A percentile compares a stretch with the other conserved stretches of the same genome.
Conservation (phyloP, 2,888 invertebrate genomes). For the Hypselothyrea guttata region DNA sequence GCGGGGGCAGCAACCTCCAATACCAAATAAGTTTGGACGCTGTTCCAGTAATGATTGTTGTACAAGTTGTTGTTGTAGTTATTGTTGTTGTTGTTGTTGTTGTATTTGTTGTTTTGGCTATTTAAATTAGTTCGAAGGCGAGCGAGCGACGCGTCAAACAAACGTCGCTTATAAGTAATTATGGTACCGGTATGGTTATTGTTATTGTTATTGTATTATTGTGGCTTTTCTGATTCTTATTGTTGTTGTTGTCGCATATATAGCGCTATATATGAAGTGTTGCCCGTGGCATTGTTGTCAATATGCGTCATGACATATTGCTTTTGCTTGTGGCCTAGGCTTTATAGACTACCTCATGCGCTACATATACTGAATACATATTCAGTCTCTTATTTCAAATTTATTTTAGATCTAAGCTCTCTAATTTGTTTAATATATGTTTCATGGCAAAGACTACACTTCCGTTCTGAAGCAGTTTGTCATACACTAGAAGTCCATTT, state of each 20-base stretch:
- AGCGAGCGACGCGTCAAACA: slow-evolving; percentile 26
- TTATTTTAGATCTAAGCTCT: too few species aligned
- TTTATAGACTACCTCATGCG: slow-evolving; percentile 16
- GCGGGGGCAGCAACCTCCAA: slow-evolving; percentile 72
- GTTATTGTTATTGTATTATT: slow-evolving; percentile 9
- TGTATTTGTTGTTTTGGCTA: slow-evolving; percentile 18
- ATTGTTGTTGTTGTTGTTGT: slow-evolving; percentile 10
- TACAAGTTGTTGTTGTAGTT: slow-evolving; percentile 20
- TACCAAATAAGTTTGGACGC: slow-evolving; percentile 48
- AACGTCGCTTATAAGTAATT: slow-evolving; percentile 27
- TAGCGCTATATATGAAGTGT: slow-evolving; percentile 15
- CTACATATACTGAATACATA: slow-evolving; percentile 16
- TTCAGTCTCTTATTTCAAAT: too few species aligned
- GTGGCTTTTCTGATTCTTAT: neutral
- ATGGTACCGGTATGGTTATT: slow-evolving; percentile 32
- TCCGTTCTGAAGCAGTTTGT: too few species aligned
- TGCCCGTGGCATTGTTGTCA: slow-evolving; percentile 40
- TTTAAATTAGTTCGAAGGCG: slow-evolving; percentile 52
- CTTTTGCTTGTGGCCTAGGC: slow-evolving; percentile 2
- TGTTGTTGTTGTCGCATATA: slow-evolving; percentile 23
- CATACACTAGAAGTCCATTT: too few species aligned
- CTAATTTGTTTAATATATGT: too few species aligned
- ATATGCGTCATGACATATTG: slow-evolving; percentile 44
- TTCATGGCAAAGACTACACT: too few species aligned
- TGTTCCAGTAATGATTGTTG: slow-evolving; percentile 13